A percentile compares a stretch with the other conserved stretches of the same genome.
Evolutionary conservation across 2,113 vertebrate species (phyloP).

Genomic region (Junco hyemalis): DNA sequence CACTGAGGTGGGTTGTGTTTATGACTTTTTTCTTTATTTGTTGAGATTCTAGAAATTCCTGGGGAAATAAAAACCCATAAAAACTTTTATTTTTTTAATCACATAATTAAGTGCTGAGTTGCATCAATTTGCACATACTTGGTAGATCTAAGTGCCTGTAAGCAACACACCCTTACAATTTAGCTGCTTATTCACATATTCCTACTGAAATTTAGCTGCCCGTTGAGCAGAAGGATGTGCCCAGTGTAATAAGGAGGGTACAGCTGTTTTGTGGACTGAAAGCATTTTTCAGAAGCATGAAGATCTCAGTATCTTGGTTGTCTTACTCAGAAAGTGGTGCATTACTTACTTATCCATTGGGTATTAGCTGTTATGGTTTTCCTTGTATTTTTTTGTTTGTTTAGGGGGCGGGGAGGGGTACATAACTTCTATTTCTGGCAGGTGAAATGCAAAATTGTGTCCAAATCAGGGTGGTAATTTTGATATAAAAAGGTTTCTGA

Average conservation of each 20-base stretch:
- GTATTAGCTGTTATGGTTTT: neutral
- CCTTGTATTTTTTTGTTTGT: neutral
- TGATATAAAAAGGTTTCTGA: neutral
- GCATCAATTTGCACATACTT: neutral
- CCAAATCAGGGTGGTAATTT: neutral
- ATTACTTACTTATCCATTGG: neutral
- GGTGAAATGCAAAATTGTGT: neutral
- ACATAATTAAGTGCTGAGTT: neutral
- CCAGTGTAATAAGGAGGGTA: accelerated
- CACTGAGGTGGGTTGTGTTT: neutral
- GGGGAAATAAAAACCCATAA: accelerated
- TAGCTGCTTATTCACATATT: neutral
- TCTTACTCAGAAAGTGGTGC: neutral
- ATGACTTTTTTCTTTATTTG: neutral
- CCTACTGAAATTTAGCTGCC: neutral
- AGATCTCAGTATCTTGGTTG: accelerated
- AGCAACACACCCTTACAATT: neutral
- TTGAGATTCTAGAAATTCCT: neutral
- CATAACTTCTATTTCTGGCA: neutral
- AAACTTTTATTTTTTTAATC: neutral
- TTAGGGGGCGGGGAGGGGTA: too few species aligned
- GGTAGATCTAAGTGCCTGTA: neutral
- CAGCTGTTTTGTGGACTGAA: neutral
- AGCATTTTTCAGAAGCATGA: neutral
- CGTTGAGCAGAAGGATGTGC: neutral